A percentile compares a stretch with the other conserved stretches of the same genome.
These are phyloP conservation scores for Spisula subtruncata DNA, from an alignment of 2,888 invertebrate genomes.

Conservation along the genomic window DNA sequence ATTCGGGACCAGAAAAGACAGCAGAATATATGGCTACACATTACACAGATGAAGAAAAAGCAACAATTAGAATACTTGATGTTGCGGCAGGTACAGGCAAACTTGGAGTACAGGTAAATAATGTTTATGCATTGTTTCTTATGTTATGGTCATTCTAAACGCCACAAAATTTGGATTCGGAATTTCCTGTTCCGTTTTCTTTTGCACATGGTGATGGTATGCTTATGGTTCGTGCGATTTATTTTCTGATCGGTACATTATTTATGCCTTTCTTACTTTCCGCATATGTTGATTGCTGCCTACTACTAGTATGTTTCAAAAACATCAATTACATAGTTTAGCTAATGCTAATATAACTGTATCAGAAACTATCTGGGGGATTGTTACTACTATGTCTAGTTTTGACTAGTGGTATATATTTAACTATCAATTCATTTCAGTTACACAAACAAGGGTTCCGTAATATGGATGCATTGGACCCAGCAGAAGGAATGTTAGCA, in stretches of 20 bases:
- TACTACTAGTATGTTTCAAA: too few relatives aligned
- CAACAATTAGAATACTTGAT: slow-evolving; percentile 36
- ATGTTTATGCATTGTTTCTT: too few relatives aligned
- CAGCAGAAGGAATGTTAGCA: slow-evolving; percentile 53
- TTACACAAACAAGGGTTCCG: slow-evolving; percentile 45
- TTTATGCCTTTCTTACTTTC: too few relatives aligned
- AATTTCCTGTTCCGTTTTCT: too few relatives aligned
- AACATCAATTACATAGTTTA: too few relatives aligned
- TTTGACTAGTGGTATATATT: too few relatives aligned
- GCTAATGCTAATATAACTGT: too few relatives aligned
- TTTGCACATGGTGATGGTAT: too few relatives aligned
- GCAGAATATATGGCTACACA: slow-evolving; percentile 45
- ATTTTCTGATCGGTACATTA: too few relatives aligned
- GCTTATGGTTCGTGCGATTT: too few relatives aligned
- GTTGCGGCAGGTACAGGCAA: slow-evolving; percentile 61
- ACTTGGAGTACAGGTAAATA: slow-evolving; percentile 55
- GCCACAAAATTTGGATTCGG: neutral
- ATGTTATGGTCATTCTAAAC: neutral
- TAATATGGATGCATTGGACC: slow-evolving; percentile 57
- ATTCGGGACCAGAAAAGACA: slow-evolving; percentile 50
- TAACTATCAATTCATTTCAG: slow-evolving; percentile 13
- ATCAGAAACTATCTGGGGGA: neutral
- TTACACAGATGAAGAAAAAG: slow-evolving; percentile 34
- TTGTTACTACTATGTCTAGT: neutral
- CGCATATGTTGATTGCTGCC: too few relatives aligned